phyloP scores from a whole-genome alignment of 92 coral and sea anemone species.

The Porites rus region DNA sequence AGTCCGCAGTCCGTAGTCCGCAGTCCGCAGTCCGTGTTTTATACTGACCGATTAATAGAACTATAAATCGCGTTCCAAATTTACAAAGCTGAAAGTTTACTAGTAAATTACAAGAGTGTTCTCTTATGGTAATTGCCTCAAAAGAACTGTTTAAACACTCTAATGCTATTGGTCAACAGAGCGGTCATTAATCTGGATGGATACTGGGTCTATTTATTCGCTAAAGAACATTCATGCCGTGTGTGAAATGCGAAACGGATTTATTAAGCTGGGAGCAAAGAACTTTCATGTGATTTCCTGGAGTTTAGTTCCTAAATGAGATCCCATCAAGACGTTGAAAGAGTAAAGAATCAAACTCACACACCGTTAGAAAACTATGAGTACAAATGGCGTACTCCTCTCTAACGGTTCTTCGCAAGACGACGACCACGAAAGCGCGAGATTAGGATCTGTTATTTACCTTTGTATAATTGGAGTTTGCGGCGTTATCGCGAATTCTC shows the following conservation, averaged over 20 bases:
- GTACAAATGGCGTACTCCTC: background rate
- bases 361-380: constrained; percentile 21
- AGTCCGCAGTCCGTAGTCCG: too few relatives aligned
- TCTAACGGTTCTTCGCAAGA: constrained; percentile 38
- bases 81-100: constrained; percentile 16
- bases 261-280: background rate
- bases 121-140: constrained; percentile 36
- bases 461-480: constrained; percentile 73
- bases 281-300: background rate
- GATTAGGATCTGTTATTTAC: constrained; percentile 72
- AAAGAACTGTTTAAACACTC: constrained; percentile 44
- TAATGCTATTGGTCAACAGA: constrained; percentile 52
- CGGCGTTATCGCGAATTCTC: constrained; percentile 83
- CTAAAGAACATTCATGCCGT: background rate
- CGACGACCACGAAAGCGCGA: constrained; percentile 38
- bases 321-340: background rate
- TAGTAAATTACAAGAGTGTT: constrained; percentile 14
- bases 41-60: background rate
- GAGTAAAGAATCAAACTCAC: background rate
- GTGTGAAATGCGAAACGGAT: constrained; percentile 1
- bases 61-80: background rate
- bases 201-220: constrained; percentile 8
- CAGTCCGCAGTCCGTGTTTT: too few relatives aligned
- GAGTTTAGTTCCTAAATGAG: constrained; percentile 11
- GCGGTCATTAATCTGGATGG: background rate